phyloP scores from a whole-genome alignment of 2,113 vertebrate species.

The Cyprinodon tularosa region DNA sequence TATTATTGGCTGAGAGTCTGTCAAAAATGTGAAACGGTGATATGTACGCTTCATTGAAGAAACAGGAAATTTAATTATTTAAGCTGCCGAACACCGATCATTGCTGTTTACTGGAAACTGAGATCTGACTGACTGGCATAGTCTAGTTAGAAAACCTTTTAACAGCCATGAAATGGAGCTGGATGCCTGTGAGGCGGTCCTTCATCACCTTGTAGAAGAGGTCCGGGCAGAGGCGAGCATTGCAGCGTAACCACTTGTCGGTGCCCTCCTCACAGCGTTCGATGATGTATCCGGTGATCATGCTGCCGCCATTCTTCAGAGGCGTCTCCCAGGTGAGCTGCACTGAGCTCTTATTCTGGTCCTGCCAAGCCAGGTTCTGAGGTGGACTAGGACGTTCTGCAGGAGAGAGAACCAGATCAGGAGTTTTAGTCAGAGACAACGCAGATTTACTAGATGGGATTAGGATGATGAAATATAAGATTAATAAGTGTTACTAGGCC shows the following conservation, averaged over 20 bases:
- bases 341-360: conserved; percentile 92
- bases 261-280: conserved; percentile 89
- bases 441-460: no score
- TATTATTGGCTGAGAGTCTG: no score
- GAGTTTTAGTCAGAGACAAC: neutral
- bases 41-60: neutral
- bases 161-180: neutral
- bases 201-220: conserved; percentile 87
- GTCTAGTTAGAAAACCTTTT: neutral
- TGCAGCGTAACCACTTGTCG: conserved; percentile 95
- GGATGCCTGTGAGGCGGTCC: no score
- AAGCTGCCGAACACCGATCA: neutral
- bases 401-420: conserved; percentile 25
- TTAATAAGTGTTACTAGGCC: conserved; percentile 15
- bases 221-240: conserved; percentile 87
- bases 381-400: conserved; percentile 94
- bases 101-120: neutral
- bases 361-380: conserved; percentile 85
- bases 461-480: neutral
- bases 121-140: neutral
- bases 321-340: conserved; percentile 95
- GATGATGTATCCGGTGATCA: conserved; percentile 91
- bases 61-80: neutral
- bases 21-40: no score
- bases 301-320: conserved; percentile 89